Base-by-base conservation (phyloP, 2,888 invertebrate species). In the Yponomeuta malinellus region DNA sequence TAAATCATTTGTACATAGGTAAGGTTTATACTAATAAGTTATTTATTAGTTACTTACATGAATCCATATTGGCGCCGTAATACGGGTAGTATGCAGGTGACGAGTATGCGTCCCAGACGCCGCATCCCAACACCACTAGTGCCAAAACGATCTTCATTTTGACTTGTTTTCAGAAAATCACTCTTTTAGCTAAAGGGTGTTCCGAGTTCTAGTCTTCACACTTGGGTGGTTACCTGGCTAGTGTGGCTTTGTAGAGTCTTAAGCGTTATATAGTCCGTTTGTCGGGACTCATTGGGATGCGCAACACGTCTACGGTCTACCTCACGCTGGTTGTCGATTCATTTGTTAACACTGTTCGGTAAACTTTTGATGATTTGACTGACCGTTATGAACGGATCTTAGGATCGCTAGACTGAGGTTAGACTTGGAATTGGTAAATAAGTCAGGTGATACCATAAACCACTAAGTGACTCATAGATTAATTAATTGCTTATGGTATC, bases 201-300 rank as follows among this genome's bases (percentile, higher is more conserved):
- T 8, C 52, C 12, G 52, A 15, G 15, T 59, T 1, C 77, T 83
- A 59, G 52, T 59, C 52, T 77, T 83, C 81, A 78, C 65, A 75
- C 78, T 75, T 78, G 76, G 77, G 75, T 75, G 78, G 82, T 82
- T 79, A 74, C 75, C 77, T 78, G 82, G 82, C 76, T 81, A 83
- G 80, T 90, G 90, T 73, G 79, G 81, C 75, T 73, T 72, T 73
- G 74, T 75, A 72, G 78, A 76, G 77, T 72, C 74, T 74, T 59
- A 59, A 83, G 84, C 84, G 78, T 88, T 91, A 84, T 92, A 90
- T 92, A 92, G 78, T 82, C 83, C 80, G 79, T 80, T 77, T 79
- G 76, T 74, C 83, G 74, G 85, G 83, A 83, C 81, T 89, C 77
- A 90, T 92, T 90, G 85, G 79, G 84, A 92, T 90, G 78, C 91